Percentiles rank a stretch among this genome's conserved stretches.
Evolutionary conservation across 1,140 invertebrate species (phyloP).

Genomic region (Diploscapter pachys): DNA sequence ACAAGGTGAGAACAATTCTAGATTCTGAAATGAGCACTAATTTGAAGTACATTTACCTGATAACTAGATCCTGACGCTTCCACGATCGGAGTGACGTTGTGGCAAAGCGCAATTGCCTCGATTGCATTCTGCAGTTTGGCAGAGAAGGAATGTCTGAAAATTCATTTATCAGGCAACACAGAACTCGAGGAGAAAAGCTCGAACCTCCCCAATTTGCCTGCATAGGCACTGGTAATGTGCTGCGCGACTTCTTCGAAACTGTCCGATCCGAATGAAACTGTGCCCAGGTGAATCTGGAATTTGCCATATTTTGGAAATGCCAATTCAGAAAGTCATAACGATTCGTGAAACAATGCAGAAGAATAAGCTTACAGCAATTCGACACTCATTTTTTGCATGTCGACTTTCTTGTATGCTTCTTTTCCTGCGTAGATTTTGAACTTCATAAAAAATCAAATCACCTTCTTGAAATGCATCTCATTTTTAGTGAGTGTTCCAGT

Average conservation of each 20-base stretch:
- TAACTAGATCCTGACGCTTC: constrained; percentile 68
- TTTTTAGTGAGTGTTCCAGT: constrained; percentile 98
- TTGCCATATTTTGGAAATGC: neutral
- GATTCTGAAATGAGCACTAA: too few species aligned
- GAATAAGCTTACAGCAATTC: neutral
- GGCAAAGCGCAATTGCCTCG: constrained; percentile 88
- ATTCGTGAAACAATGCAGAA: constrained; percentile 20
- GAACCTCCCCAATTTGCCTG: constrained; percentile 45
- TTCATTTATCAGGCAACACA: neutral
- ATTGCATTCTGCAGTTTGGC: constrained; percentile 70
- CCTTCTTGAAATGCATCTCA: constrained; percentile 75
- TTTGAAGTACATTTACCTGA: constrained; percentile 69
- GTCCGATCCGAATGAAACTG: constrained; percentile 55
- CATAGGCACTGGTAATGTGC: constrained; percentile 53
- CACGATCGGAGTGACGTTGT: constrained; percentile 97
- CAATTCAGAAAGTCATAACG: neutral
- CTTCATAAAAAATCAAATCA: constrained; percentile 9
- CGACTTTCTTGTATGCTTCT: neutral
- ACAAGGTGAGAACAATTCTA: too few species aligned
- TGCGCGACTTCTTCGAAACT: constrained; percentile 50
- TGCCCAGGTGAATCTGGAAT: constrained; percentile 55
- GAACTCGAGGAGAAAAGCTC: neutral
- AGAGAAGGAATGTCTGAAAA: constrained; percentile 48
- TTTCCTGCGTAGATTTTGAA: constrained; percentile 8
- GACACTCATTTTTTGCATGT: too few species aligned